A percentile compares a stretch with the other conserved stretches of the same genome.
Evolutionary conservation across 2,797 vertebrate genomes (phyloP).

Genomic region (Sebastiscus albofasciatus): DNA sequence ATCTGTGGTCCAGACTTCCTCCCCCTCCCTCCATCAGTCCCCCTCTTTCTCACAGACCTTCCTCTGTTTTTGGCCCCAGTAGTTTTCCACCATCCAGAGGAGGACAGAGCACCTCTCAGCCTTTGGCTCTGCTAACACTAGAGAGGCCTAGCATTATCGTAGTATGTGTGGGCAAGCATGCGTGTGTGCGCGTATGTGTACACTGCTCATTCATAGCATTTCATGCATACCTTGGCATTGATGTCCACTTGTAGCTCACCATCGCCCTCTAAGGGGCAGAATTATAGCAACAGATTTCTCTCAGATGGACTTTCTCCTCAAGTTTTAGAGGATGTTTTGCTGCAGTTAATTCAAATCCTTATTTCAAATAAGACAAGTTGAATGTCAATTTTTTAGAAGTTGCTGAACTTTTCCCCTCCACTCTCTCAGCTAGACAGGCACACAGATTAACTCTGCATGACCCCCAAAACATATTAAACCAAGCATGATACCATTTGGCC

Average conservation of each 20-base stretch:
- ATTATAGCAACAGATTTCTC: not conserved
- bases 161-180: constrained; percentile 45
- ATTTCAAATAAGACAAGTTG: not conserved
- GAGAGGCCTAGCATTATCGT: constrained; percentile 51
- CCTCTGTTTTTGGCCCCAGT: constrained; percentile 66
- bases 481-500: constrained; percentile 70
- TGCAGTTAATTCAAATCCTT: not conserved
- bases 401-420: constrained; percentile 17
- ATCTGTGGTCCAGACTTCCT: constrained; percentile 85
- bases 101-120: constrained; percentile 46
- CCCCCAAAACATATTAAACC: constrained; percentile 62
- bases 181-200: constrained; percentile 24
- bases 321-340: not conserved
- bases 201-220: constrained; percentile 72
- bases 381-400: constrained; percentile 2
- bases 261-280: constrained; percentile 72
- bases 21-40: constrained; percentile 42
- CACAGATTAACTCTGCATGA: constrained; percentile 58
- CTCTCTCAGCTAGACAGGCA: not conserved
- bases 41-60: constrained; percentile 72
- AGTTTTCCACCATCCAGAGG: constrained; percentile 64
- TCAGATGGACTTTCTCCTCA: not conserved
- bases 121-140: constrained; percentile 24
- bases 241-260: constrained; percentile 48
- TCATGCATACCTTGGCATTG: constrained; percentile 48